These are phyloP conservation scores for Amphibalanus amphitrite DNA, from an alignment of 1,140 invertebrate genomes.

Conservation along the genomic window DNA sequence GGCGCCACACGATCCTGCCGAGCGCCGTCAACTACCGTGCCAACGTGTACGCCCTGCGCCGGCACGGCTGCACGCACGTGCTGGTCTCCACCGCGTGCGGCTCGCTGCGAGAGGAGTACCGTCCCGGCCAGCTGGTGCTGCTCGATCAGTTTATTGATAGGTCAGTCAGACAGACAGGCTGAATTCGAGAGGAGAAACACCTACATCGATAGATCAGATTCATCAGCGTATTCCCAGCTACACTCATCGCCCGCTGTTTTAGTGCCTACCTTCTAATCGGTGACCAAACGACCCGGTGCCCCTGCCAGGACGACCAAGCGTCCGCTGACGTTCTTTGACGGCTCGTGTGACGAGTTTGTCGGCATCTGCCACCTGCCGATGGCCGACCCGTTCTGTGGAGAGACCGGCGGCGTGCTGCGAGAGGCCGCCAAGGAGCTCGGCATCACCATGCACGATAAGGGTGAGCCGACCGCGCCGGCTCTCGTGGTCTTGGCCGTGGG, in stretches of 20 bases:
- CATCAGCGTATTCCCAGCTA: too few relatives aligned
- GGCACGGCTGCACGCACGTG: slow-evolving; percentile 76
- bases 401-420: slow-evolving; percentile 46
- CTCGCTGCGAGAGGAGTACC: slow-evolving; percentile 69
- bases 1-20: slow-evolving; percentile 62
- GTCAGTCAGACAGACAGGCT: too few relatives aligned
- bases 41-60: slow-evolving; percentile 83
- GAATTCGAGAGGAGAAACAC: too few relatives aligned
- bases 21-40: slow-evolving; percentile 84
- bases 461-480: not conserved
- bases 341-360: slow-evolving; percentile 21
- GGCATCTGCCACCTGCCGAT: slow-evolving; percentile 88
- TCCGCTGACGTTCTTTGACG: slow-evolving; percentile 78
- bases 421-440: slow-evolving; percentile 43
- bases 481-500: too few relatives aligned
- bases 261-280: too few relatives aligned
- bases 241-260: too few relatives aligned
- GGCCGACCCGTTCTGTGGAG: slow-evolving; percentile 65
- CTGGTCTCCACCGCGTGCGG: slow-evolving; percentile 83
- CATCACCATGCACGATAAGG: slow-evolving; percentile 11
- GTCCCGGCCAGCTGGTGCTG: slow-evolving; percentile 75
- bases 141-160: slow-evolving; percentile 89
- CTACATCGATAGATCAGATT: too few relatives aligned
- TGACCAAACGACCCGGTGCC: too few relatives aligned
- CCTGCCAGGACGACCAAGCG: slow-evolving; percentile 38